phyloP scores from a whole-genome alignment of 1,140 invertebrate species.

The Drosophila cardini region DNA sequence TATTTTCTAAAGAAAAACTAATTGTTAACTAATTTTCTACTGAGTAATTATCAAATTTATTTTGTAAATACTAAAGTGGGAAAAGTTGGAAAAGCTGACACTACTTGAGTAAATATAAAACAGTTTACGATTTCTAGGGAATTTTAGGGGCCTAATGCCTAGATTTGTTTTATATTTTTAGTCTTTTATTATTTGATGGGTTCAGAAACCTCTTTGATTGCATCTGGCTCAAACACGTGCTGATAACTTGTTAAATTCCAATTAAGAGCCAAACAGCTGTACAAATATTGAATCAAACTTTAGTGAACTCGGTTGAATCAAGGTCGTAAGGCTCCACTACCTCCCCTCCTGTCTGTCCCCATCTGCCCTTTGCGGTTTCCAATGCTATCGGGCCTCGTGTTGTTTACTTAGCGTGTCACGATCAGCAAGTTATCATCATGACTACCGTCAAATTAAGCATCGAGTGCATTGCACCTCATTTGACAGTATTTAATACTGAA shows the following conservation, averaged over 20 bases:
- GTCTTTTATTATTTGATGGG: not conserved
- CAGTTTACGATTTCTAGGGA: too few relatives aligned
- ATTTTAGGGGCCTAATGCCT: too few relatives aligned
- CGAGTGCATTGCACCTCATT: constrained; percentile 41
- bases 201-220: constrained; percentile 21
- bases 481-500: constrained; percentile 19
- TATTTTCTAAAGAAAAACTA: not conserved
- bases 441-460: constrained; percentile 26
- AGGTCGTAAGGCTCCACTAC: constrained; percentile 22
- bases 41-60: not conserved
- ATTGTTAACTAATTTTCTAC: not conserved
- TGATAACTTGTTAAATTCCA: constrained; percentile 69
- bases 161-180: not conserved
- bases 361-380: too few relatives aligned
- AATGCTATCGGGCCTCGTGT: constrained; percentile 1
- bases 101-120: not conserved
- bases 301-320: constrained; percentile 34
- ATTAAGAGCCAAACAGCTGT: constrained; percentile 62
- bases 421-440: constrained; percentile 46
- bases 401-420: constrained; percentile 47
- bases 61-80: not conserved
- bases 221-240: constrained; percentile 33
- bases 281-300: constrained; percentile 63
- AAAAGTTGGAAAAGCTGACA: not conserved
- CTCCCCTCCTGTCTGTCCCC: not conserved